These are phyloP conservation scores for Tetragonula clypearis DNA, from an alignment of 1,140 invertebrate genomes.

Conservation along the genomic window DNA sequence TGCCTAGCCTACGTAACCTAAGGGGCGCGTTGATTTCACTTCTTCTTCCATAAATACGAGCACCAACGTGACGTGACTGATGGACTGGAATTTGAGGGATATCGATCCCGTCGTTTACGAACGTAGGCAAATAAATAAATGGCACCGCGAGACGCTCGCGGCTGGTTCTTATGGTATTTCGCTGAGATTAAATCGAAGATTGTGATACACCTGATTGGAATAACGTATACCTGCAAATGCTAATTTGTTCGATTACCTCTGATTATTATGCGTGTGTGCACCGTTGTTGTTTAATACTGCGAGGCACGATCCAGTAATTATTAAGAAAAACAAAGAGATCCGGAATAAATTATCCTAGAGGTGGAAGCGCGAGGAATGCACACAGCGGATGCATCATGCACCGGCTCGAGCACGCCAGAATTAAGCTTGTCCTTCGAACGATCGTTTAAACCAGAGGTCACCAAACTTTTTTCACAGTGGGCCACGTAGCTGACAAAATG, in stretches of 20 bases:
- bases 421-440: background rate
- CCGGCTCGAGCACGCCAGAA: background rate
- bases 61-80: background rate
- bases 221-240: background rate
- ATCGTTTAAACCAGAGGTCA: background rate
- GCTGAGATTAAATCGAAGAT: no score
- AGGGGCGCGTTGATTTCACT: background rate
- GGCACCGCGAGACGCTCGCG: no score
- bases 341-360: background rate
- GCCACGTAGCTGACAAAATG: no score
- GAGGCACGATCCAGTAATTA: no score
- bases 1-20: background rate
- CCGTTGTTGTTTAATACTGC: background rate
- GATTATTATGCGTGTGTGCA: background rate
- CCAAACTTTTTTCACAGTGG: no score
- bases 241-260: background rate
- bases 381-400: no score
- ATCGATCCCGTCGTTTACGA: background rate
- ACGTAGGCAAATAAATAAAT: background rate
- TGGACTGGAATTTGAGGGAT: background rate
- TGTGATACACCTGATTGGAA: no score
- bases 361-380: background rate
- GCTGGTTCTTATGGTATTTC: no score
- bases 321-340: background rate
- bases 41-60: background rate